Base-by-base conservation (phyloP, 2,797 vertebrate genomes). In the Betta splendens region DNA sequence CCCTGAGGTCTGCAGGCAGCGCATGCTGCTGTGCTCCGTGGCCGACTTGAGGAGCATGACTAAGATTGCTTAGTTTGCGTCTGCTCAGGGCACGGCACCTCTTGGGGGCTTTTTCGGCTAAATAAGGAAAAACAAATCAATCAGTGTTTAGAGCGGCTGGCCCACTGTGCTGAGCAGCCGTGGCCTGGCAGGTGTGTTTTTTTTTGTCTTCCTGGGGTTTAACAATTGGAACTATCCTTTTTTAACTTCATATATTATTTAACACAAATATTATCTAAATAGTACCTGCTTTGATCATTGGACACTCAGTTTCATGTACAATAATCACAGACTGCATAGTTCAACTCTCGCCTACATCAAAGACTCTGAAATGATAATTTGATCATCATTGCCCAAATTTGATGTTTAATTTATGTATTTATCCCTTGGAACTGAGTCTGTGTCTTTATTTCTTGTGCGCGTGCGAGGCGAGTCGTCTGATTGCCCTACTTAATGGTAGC, bases 351-450 rank as follows among this genome's bases (percentile, higher is more conserved):
- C 66, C 39, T 9, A 75, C 72, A 80, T 85, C 79, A 86, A 83
- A 82, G 65, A 60, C 38, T 61, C 37, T 11, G 17, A 37, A 12
- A 7, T 4, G 16, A 10, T 3, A 73, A 48, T 85, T 84, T 87
- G 80, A 86, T 85, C 79, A 45, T 37, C 53, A 40, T 22, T 45
- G 25, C 38, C 52, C 32, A 59, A 61, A 60, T 54, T 23, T 49
- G 5, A 80, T 75, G 54, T 75, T 84, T 78, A 42, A 80, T 80
- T 87, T 74, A 72, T 79, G 54, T 68, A 73, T 77, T 82, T 74
- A 72, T 78, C 63, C 62, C 10, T 65, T 68, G 46, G 56, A 74
- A 55, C 64, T 39, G 54, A 68, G 49, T 71, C 31, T n/a, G n/a
- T n/a, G n/a, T n/a, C n/a, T n/a, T n/a, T n/a, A n/a, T n/a, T n/a